phyloP scores from a whole-genome alignment of 2,888 invertebrate species.

The Cephus pulcher region DNA sequence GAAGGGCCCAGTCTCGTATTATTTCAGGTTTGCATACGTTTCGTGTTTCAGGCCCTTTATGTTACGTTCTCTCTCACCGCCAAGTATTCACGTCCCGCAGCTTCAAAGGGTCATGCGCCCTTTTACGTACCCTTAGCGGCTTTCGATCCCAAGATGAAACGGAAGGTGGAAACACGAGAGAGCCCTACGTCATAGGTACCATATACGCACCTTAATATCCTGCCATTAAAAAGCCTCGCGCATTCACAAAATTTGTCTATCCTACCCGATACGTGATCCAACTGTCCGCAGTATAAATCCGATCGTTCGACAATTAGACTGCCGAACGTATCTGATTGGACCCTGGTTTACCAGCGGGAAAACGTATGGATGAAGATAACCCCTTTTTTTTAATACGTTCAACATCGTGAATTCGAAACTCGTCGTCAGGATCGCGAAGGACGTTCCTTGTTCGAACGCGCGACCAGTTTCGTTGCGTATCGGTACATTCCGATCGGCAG shows the following conservation, averaged over 20 bases:
- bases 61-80: conserved; percentile 27
- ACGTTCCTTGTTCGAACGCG: background rate
- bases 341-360: background rate
- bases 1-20: conserved; percentile 43
- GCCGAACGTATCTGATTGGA: background rate
- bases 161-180: conserved; percentile 23
- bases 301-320: background rate
- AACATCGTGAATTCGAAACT: background rate
- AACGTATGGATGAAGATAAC: background rate
- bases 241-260: background rate
- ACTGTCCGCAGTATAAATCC: background rate
- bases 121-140: conserved; percentile 8
- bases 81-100: conserved; percentile 21
- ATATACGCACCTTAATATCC: conserved; percentile 48
- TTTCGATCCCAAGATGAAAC: background rate
- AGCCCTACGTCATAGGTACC: conserved; percentile 42
- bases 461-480: conserved; percentile 10
- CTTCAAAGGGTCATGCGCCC: conserved; percentile 24
- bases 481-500: conserved; percentile 11
- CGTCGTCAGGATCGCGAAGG: conserved; percentile 11
- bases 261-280: background rate
- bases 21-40: conserved; percentile 54
- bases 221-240: conserved; percentile 35
- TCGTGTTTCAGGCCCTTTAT: conserved; percentile 51
- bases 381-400: background rate